These are phyloP conservation scores for Hyposmocoma kahamanoa DNA, from an alignment of 1,140 invertebrate genomes.

Conservation along the genomic window DNA sequence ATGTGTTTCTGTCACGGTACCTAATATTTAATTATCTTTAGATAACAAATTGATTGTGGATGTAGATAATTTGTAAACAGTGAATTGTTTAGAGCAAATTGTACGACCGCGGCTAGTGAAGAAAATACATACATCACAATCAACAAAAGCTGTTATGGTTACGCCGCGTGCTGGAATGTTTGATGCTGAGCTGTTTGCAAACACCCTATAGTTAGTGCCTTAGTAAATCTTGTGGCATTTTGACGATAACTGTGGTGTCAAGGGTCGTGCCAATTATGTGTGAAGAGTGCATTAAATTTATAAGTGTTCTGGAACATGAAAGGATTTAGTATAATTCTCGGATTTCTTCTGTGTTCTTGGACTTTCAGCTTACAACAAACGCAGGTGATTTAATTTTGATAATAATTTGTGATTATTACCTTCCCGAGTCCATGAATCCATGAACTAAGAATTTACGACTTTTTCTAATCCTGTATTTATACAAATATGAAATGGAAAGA, in stretches of 20 bases:
- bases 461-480: no score
- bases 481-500: no score
- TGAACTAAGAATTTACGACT: no score
- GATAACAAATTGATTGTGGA: slow-evolving; percentile 53
- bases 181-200: slow-evolving; percentile 20
- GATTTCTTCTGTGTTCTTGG: no score
- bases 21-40: no score
- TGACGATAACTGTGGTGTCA: slow-evolving; percentile 16
- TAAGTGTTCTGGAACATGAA: neutral
- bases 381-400: no score
- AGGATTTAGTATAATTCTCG: neutral
- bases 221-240: slow-evolving; percentile 5
- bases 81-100: slow-evolving; percentile 44
- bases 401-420: no score
- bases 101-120: slow-evolving; percentile 27
- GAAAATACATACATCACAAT: slow-evolving; percentile 45
- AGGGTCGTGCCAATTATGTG: neutral
- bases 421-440: no score
- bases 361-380: no score
- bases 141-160: slow-evolving; percentile 59
- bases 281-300: neutral
- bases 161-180: slow-evolving; percentile 38
- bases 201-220: slow-evolving; percentile 5
- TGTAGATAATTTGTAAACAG: slow-evolving; percentile 63
- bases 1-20: no score